Base-by-base conservation (phyloP, 1,140 invertebrate genomes). In the Drosophila triauraria region DNA sequence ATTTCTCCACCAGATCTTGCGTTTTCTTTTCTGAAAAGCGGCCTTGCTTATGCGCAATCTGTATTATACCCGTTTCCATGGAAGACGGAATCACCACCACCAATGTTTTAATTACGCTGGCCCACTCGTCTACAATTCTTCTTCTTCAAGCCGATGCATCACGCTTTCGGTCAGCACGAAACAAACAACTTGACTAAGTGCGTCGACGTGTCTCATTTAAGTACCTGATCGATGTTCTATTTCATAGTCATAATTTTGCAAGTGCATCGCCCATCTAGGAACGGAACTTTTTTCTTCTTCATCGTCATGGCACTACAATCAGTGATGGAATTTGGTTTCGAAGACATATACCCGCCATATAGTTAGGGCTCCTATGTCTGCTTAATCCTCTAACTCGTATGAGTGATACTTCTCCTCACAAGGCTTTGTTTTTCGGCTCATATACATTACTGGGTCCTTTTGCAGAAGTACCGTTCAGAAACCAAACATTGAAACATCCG, bases 401-500 rank as follows among this genome's bases (percentile, higher is more conserved):
- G 12, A 42, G 40, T n/a, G 40, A 42, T 42, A 42, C 4, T 42
- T 42, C 13, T 42, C 40, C 6, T 42, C 40, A 42, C 40, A 42
- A 10, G 32, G 32, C 32, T 35, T 35, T 15, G 40, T 42, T 42
- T n/a, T 42, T 8, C 9, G 9, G 13, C 15, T 42, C 40, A 42
- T 42, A n/a, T 42, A 42, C 40, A 42, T 15, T 15, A 42, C 40
- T 15, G 15, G 40, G n/a, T 42, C 13, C 15, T 40, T 40, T 40
- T 40, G 38, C 13, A 40, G 9, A 42, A 42, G 13, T 1, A n/a
- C 13, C 9, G 13, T 2, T 6, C 15, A 3, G 5, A 15, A n/a
- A n/a, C 40, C 40, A 15, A 20, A 47, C 50, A 51, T 53, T 10
- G 35, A 53, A 10, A 40, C 27, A 12, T 69, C 58, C 35, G 27